Evolutionary conservation across 2,888 invertebrate genomes (phyloP).

Genomic region (Euphydryas editha): DNA sequence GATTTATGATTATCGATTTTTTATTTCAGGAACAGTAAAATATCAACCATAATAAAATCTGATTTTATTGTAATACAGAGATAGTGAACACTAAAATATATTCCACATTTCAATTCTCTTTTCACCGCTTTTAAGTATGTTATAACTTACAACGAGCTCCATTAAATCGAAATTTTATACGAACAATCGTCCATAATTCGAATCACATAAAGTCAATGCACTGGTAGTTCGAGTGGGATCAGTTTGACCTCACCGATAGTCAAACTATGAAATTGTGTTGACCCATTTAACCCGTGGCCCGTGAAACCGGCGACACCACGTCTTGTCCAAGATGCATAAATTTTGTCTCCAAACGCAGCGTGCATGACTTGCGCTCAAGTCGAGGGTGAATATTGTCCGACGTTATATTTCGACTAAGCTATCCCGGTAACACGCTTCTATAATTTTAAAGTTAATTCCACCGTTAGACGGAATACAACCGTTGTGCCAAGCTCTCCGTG

Average conservation of each 20-base stretch:
- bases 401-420: conserved; percentile 3
- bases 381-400: conserved; percentile 22
- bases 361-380: conserved; percentile 31
- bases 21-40: neutral
- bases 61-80: neutral
- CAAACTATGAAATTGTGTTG: conserved; percentile 36
- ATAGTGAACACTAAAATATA: conserved; percentile 2
- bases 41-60: neutral
- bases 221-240: conserved; percentile 6
- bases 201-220: conserved; percentile 9
- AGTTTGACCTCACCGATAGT: conserved; percentile 23
- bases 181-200: conserved; percentile 11
- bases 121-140: conserved; percentile 6
- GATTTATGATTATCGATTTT: conserved; percentile 4
- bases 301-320: conserved; percentile 35
- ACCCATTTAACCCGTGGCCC: conserved; percentile 38
- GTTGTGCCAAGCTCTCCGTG: neutral
- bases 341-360: conserved; percentile 34
- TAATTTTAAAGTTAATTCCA: conserved; percentile 1
- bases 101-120: conserved; percentile 6
- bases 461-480: neutral
- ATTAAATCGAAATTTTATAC: conserved; percentile 11
- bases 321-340: conserved; percentile 40
- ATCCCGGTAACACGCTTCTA: conserved; percentile 1
- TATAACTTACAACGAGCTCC: conserved; percentile 8